A percentile compares a stretch with the other conserved stretches of the same genome.
Evolutionary conservation across 2,113 vertebrate species (phyloP).

Genomic region (Paramormyrops kingsleyae): DNA sequence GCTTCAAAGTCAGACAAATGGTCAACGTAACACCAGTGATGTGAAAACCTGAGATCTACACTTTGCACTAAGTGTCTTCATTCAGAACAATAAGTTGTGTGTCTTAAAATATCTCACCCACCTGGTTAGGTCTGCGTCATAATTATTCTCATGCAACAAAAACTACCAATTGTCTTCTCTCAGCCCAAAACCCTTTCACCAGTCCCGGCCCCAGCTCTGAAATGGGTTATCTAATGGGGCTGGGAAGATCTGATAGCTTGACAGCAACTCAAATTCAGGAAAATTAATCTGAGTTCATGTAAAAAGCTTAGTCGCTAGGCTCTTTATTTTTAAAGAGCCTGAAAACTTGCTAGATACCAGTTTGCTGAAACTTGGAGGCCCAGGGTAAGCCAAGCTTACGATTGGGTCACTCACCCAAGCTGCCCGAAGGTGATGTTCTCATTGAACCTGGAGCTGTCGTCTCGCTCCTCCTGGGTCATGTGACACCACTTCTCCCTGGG

Average conservation of each 20-base stretch:
- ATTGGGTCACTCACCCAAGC: constrained; percentile 69
- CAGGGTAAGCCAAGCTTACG: not conserved
- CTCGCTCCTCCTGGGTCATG: constrained; percentile 89
- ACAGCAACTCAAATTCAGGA: not conserved
- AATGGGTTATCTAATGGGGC: not conserved
- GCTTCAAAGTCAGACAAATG: not conserved
- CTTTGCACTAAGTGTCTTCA: not conserved
- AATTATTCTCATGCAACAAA: not conserved
- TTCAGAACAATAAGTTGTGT: not conserved
- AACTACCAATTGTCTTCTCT: not conserved
- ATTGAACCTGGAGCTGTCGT: constrained; percentile 84
- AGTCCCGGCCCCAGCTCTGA: not conserved
- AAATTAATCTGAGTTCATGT: not conserved
- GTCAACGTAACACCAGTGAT: not conserved
- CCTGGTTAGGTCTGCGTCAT: not conserved
- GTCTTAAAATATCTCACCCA: not conserved
- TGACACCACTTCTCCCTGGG: constrained; percentile 95
- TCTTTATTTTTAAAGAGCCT: not conserved
- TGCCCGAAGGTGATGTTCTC: constrained; percentile 97
- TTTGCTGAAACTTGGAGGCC: not conserved
- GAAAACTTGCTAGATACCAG: not conserved
- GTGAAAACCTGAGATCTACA: not conserved
- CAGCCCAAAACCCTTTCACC: not conserved
- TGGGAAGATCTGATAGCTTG: not conserved
- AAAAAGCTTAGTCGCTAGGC: not conserved